phyloP scores from a whole-genome alignment of 2,888 invertebrate genomes.

The Thecophora atra region DNA sequence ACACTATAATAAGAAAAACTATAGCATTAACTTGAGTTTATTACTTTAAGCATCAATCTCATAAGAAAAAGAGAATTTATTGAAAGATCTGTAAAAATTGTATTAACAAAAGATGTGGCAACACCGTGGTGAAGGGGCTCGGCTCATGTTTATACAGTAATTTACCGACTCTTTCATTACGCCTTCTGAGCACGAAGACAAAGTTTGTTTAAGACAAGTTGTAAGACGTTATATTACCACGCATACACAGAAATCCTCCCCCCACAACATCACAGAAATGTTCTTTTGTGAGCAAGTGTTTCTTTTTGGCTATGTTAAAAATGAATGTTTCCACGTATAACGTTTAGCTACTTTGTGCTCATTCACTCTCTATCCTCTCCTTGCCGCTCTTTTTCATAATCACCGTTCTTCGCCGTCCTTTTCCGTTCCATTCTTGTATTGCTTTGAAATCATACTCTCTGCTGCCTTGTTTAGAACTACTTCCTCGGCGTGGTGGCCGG shows the following conservation, averaged over 20 bases:
- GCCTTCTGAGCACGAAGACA: conserved; percentile 12
- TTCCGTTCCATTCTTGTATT: not conserved
- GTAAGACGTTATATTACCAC: not conserved
- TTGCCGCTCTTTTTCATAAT: not conserved
- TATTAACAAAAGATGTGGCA: too few species aligned
- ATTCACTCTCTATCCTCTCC: not conserved
- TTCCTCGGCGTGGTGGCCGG: conserved; percentile 7
- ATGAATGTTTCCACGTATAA: not conserved
- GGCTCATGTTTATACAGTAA: conserved; percentile 17
- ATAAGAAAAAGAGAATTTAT: too few species aligned
- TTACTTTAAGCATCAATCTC: too few species aligned
- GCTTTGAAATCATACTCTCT: not conserved
- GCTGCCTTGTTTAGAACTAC: not conserved
- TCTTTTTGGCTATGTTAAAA: conserved; percentile 12
- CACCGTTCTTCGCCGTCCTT: too few species aligned
- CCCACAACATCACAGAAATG: too few species aligned
- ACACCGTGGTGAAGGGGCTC: not conserved
- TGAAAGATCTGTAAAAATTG: too few species aligned
- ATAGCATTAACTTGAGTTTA: not conserved
- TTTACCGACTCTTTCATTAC: not conserved
- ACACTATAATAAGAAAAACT: too few species aligned
- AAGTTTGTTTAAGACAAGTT: conserved; percentile 10
- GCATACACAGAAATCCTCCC: conserved; percentile 17
- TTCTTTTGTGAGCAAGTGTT: not conserved
- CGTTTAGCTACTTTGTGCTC: not conserved